Base-by-base conservation (phyloP, 2,797 vertebrate species). In the Peromyscus aztecus region DNA sequence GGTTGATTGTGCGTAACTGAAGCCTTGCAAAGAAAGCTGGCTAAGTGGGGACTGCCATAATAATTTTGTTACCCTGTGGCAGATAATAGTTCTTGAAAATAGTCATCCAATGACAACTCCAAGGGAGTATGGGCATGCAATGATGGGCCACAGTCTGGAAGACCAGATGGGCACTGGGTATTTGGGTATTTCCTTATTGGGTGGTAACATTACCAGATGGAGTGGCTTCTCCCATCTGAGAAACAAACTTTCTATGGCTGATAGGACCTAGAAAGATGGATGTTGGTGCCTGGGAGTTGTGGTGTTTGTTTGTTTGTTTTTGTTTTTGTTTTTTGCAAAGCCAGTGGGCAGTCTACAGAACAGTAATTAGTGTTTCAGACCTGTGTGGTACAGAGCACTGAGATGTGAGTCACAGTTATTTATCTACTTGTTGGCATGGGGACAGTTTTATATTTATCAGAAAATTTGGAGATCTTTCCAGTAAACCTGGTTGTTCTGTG, bases 391-490 rank as follows among this genome's bases (percentile, higher is more conserved):
- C 55, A 21, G 81, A 88, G n/a, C 55, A 31, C 43, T 67, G 65
- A 65, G 17, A 12, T 19, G 43, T 13, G 59, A 37, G 84, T n/a
- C 81, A 75, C 31, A n/a, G 34, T 29, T 37, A 27, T 55, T 86
- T 80, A 57, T 43, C 69, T 61, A 61, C 16, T 71, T 6, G 9
- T 76, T 85, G 57, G 34, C 43, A 65, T 7, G 40, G 55, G n/a
- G 88, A 11, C 10, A 46, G 57, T 93, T 91, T 63, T 86, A n/a
- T 63, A 93, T 87, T 89, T 92, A 78, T 75, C 82, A 86, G 75
- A 71, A 12, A 23, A 49, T 75, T 94, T 93, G 29, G 65, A 77
- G 46, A 67, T 90, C 49, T 81, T 81, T 27, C 76, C 61, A 37
- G 82, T 65, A 83, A 91, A 86, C 77, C 16, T 67, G 59, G 16